Percentiles rank a stretch among this genome's conserved stretches.
Evolutionary conservation across 1,140 invertebrate genomes (phyloP).

Genomic region (Stenopsyche tienmushanensis): DNA sequence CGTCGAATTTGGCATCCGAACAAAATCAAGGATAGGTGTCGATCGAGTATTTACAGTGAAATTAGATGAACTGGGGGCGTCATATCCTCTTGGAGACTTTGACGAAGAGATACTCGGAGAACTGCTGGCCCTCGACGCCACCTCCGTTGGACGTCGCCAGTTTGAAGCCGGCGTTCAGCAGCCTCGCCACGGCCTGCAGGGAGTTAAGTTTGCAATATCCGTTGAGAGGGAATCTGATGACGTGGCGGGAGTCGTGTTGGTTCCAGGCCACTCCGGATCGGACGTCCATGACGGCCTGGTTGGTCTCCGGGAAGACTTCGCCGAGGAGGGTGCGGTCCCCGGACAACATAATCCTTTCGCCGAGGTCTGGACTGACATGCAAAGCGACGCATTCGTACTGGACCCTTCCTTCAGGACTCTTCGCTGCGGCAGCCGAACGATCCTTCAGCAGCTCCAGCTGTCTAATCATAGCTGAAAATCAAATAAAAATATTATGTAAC

Average conservation of each 20-base stretch:
- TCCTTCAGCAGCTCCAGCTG: constrained; percentile 77
- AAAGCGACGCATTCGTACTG: constrained; percentile 82
- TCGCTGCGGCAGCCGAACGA: constrained; percentile 38
- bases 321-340: constrained; percentile 78
- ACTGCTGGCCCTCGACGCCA: constrained; percentile 88
- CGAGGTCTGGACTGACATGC: constrained; percentile 85
- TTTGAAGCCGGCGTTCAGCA: constrained; percentile 81
- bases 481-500: not conserved
- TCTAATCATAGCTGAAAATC: constrained; percentile 67
- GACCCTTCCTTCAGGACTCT: constrained; percentile 47
- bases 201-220: constrained; percentile 92
- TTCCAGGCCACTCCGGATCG: constrained; percentile 81
- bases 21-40: too few species aligned
- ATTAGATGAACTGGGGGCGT: not conserved
- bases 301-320: constrained; percentile 85
- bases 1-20: too few species aligned
- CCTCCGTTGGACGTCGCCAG: constrained; percentile 84
- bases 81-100: constrained; percentile 6
- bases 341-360: constrained; percentile 83
- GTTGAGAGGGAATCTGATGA: constrained; percentile 88
- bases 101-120: constrained; percentile 88
- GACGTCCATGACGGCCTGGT: constrained; percentile 79
- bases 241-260: constrained; percentile 78
- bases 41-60: too few species aligned
- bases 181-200: constrained; percentile 82